Evolutionary conservation across 2,888 invertebrate species (phyloP), one percentile per base, ranked within the genome.

Genomic region (Tolmerus cingulatus): DNA sequence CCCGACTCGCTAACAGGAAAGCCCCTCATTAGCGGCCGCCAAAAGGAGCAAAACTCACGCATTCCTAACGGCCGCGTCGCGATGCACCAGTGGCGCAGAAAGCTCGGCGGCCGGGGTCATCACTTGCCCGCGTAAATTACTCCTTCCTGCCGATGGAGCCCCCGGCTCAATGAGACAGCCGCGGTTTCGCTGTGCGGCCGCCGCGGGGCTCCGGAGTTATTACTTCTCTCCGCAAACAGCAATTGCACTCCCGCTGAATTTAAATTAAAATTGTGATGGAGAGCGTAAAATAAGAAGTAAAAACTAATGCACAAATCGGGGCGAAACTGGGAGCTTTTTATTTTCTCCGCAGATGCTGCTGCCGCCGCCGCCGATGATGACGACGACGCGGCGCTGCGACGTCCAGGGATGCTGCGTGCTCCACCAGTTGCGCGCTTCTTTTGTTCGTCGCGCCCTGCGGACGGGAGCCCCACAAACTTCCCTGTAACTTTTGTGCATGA

Each of bases 191-290:
- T 84, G 66, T 84, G 66, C 66, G 66, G 16, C 23, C 82, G 66
- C 82, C 82, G 82, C 82, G 40, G 82, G 82, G 82, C 37, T 84
- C 46, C 82, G 40, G 82, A 66, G 82, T 84, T 84, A 84, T 84
- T 84, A 84, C 66, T 84, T 66, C 82, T 84, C 82, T 84, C 66
- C 66, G 46, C 66, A 84, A 84, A 84, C 82, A 84, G 66, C 82
- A 84, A 84, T 84, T 84, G 82, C 82, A 84, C 82, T 84, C 82
- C 82, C 82, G 82, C 82, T 84, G 82, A 84, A 84, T 84, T 84
- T 84, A 84, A 84, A 84, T 84, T 84, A 66, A 84, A 84, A 84
- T 66, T 84, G 82, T 66, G 66, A 23, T 57, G 82, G 23, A 84
- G 23, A 84, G 34, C 66, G 27, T 27, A 66, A 77, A 77, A 77